phyloP scores from a whole-genome alignment of 2,888 invertebrate species.

The Hyalella azteca region DNA sequence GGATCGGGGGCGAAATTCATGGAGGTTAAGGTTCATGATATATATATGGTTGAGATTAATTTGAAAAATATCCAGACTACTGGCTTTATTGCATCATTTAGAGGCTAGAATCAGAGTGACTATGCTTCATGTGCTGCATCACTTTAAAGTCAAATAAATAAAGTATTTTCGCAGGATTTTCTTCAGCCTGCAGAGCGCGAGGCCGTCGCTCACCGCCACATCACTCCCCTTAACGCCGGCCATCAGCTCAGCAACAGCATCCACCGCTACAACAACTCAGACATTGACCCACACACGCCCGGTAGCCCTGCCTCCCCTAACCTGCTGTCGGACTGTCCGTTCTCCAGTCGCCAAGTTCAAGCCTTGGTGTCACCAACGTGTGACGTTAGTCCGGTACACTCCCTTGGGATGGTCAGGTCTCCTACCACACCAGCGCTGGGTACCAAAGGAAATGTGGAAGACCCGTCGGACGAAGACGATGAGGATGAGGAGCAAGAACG shows the following conservation, averaged over 20 bases:
- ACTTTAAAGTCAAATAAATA: too few species aligned
- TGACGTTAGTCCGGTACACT: conserved; percentile 33
- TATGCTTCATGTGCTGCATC: too few species aligned
- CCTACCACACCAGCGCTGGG: conserved; percentile 55
- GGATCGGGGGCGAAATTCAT: too few species aligned
- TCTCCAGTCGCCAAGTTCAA: conserved; percentile 55
- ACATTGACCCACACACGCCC: conserved; percentile 68
- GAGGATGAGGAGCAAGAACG: not conserved
- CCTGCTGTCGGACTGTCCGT: conserved; percentile 44
- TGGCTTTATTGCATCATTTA: too few species aligned
- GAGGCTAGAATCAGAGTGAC: too few species aligned
- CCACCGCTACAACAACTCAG: conserved; percentile 67
- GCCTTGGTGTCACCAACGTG: conserved; percentile 58
- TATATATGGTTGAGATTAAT: too few species aligned
- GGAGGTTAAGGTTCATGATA: too few species aligned
- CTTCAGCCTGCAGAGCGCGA: conserved; percentile 71
- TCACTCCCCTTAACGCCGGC: conserved; percentile 70
- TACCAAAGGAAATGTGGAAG: not conserved
- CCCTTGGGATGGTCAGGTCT: conserved; percentile 48
- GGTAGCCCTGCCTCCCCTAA: conserved; percentile 63
- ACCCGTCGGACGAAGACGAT: not conserved
- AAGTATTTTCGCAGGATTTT: conserved; percentile 1
- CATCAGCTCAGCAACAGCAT: conserved; percentile 66
- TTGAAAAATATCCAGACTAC: too few species aligned
- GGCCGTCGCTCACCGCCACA: conserved; percentile 73